These are phyloP conservation scores for Felis chaus DNA, from an alignment of 2,113 vertebrate species.

Conservation along the genomic window DNA sequence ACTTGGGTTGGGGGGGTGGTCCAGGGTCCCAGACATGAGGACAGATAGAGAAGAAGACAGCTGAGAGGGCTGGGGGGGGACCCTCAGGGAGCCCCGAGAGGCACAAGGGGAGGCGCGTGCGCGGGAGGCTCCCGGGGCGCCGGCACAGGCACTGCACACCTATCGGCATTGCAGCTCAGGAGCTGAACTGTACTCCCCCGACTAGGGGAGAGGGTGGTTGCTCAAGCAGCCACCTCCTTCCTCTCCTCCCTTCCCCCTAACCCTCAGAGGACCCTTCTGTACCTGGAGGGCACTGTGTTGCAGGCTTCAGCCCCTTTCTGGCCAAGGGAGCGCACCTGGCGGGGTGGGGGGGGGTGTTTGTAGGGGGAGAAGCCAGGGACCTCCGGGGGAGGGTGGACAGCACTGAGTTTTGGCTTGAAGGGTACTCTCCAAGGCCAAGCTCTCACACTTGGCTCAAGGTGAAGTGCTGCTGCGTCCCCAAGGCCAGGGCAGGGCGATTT, in stretches of 20 bases:
- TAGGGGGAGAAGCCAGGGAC: neutral
- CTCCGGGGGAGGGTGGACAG: neutral
- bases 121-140: neutral
- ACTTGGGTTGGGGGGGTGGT: neutral
- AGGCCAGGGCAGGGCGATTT: constrained; percentile 70
- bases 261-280: neutral
- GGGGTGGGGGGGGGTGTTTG: neutral
- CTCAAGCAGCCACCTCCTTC: neutral
- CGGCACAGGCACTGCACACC: neutral
- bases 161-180: neutral
- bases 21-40: neutral
- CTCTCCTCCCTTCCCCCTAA: neutral
- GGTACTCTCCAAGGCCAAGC: neutral
- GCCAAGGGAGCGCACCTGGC: neutral
- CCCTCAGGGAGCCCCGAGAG: neutral
- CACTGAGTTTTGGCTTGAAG: neutral
- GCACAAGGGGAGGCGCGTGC: neutral
- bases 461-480: neutral
- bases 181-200: constrained; percentile 9
- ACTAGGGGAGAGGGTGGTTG: neutral
- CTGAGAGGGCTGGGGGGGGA: neutral
- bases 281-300: neutral
- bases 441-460: constrained; percentile 52
- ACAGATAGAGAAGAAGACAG: neutral
- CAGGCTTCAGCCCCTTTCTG: neutral